Evolutionary conservation across 2,113 vertebrate genomes (phyloP).

Genomic region (Hiodon tergisus): DNA sequence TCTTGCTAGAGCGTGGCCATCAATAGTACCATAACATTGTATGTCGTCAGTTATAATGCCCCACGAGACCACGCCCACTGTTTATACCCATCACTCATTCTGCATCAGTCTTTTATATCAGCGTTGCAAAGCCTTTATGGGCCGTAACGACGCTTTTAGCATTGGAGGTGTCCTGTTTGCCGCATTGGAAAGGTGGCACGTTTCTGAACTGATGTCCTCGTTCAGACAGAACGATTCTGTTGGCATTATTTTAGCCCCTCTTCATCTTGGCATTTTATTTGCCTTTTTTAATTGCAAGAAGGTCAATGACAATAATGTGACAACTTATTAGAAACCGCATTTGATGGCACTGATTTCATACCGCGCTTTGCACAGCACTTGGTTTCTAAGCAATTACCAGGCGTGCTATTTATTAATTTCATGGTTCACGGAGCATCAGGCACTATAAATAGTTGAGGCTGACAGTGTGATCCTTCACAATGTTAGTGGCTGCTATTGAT

Average conservation of each 20-base stretch:
- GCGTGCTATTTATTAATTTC: slow-evolving; percentile 74
- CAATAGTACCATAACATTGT: not conserved
- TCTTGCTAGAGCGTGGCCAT: not conserved
- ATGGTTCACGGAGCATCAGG: slow-evolving; percentile 64
- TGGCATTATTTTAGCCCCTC: slow-evolving; percentile 24
- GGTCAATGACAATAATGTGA: slow-evolving; percentile 70
- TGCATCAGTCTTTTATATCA: not conserved
- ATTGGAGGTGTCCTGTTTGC: not conserved
- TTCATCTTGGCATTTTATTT: slow-evolving; percentile 17
- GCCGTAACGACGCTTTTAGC: not conserved
- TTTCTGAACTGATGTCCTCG: slow-evolving; percentile 11
- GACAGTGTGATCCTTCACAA: slow-evolving; percentile 57
- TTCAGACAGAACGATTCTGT: not conserved
- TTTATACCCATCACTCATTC: not conserved
- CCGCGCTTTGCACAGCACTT: slow-evolving; percentile 53
- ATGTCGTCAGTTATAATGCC: too few species aligned
- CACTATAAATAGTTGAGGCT: slow-evolving; percentile 65
- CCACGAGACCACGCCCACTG: not conserved
- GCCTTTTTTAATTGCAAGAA: slow-evolving; percentile 65
- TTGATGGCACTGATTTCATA: slow-evolving; percentile 62
- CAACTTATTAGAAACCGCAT: slow-evolving; percentile 67
- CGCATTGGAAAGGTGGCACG: not conserved
- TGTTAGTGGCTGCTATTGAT: slow-evolving; percentile 55
- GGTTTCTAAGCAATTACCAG: slow-evolving; percentile 66
- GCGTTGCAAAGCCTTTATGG: not conserved